Conservation (phyloP, 2,888 invertebrate genomes). For the Andrena chrysosceles region DNA sequence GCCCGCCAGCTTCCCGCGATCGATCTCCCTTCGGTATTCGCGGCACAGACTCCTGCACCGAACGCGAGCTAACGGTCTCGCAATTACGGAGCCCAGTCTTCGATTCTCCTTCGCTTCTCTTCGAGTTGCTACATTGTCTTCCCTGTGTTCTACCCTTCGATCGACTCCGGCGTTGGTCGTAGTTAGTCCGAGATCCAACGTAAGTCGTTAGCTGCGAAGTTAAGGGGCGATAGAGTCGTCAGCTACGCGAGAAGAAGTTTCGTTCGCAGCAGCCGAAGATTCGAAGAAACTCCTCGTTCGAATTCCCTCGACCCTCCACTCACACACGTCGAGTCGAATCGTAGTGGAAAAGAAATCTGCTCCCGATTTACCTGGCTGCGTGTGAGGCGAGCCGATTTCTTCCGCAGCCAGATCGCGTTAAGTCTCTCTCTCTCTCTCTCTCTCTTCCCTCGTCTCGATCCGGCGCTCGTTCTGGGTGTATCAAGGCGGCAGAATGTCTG, state of each 20-base stretch:
- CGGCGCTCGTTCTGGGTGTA: conserved; percentile 41
- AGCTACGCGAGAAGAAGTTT: background rate
- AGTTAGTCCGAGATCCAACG: too few relatives aligned
- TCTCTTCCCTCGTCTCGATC: conserved; percentile 43
- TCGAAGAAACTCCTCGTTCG: background rate
- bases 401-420: conserved; percentile 74
- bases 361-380: conserved; percentile 61
- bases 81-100: conserved; percentile 4
- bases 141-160: background rate
- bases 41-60: conserved; percentile 11
- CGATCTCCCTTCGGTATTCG: conserved; percentile 41
- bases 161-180: too few relatives aligned
- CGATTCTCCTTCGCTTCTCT: background rate
- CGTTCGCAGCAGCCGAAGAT: background rate
- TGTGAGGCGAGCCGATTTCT: conserved; percentile 37
- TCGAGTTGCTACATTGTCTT: background rate
- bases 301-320: too few relatives aligned
- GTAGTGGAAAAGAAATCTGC: conserved; percentile 18
- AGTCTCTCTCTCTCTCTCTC: conserved; percentile 58
- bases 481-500: conserved; percentile 71
- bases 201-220: too few relatives aligned
- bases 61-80: conserved; percentile 1
- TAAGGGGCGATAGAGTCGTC: too few relatives aligned
- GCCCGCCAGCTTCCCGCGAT: background rate
- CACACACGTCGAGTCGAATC: conserved; percentile 5